Evolutionary conservation across 2,888 invertebrate genomes (phyloP).

Genomic region (Melanostoma mellinum): DNA sequence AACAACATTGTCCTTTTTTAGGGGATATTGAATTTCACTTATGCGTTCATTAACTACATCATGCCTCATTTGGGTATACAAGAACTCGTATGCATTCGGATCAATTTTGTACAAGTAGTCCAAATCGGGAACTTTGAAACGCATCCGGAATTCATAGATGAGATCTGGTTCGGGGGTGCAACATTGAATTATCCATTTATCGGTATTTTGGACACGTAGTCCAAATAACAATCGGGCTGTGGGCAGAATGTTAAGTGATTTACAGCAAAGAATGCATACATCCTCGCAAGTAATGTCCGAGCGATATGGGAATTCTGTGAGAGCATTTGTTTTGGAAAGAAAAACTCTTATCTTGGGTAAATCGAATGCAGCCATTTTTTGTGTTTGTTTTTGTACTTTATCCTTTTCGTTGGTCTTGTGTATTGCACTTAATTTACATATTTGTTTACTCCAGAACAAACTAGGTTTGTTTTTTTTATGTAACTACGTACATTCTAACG

Average conservation of each 20-base stretch:
- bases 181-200: slow-evolving; percentile 88
- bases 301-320: slow-evolving; percentile 75
- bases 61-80: slow-evolving; percentile 91
- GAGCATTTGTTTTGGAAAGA: slow-evolving; percentile 76
- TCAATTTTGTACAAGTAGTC: slow-evolving; percentile 83
- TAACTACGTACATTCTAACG: slow-evolving; percentile 40
- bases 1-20: slow-evolving; percentile 89
- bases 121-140: slow-evolving; percentile 86
- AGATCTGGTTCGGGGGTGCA: slow-evolving; percentile 83
- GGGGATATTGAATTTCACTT: slow-evolving; percentile 90
- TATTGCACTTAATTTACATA: slow-evolving; percentile 43
- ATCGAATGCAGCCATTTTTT: neutral
- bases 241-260: slow-evolving; percentile 88
- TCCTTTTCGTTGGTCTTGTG: slow-evolving; percentile 22
- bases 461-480: neutral
- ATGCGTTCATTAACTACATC: slow-evolving; percentile 92
- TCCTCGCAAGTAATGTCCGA: slow-evolving; percentile 85
- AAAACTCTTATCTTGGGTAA: slow-evolving; percentile 75
- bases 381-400: slow-evolving; percentile 1
- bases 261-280: slow-evolving; percentile 87
- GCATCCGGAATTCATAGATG: slow-evolving; percentile 89
- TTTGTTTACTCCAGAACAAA: slow-evolving; percentile 54
- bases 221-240: slow-evolving; percentile 90
- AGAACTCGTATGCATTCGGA: slow-evolving; percentile 90
- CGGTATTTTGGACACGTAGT: slow-evolving; percentile 85